Evolutionary conservation across 1,140 invertebrate genomes (phyloP), one percentile per base, ranked within the genome.

Genomic region (Brachionus sp.): DNA sequence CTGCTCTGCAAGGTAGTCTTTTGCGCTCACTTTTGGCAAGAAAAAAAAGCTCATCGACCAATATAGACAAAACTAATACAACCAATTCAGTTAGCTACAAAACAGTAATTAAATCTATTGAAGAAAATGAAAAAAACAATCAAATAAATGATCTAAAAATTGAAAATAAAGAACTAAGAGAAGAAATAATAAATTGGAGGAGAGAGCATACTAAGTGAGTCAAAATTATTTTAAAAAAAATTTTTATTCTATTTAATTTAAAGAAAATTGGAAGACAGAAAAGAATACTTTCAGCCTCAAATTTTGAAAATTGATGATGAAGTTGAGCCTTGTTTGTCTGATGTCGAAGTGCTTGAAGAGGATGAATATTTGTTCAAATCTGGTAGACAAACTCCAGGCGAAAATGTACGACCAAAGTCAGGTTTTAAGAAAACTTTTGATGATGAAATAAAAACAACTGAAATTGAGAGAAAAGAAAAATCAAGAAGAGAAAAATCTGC

Each of bases 1-100:
- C 70, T n/a, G 87, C 89, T 2, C 86, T 89, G 3, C 89, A 88
- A 86, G 88, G 88, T 7, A 89, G 89, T 85, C 86, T 87, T 50
- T 86, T 87, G 7, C 86, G 86, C 85, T 87, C 88, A 16, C 85
- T 89, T 39, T 75, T 85, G 77, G 82, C 86, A 70, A 66, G 86
- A 84, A 83, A 85, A 82, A 84, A 86, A 84, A 84, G 83, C 64
- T 85, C 83, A 70, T 83, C 7, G 2, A 16, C 35, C 33, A 33
- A 4, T 37, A 19, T 23, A n/a, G 44, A 33, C 25, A 25, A 78
- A 9, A 5, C 33, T 5, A 12, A 35, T 9, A 9, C 53, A 16
- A 62, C 37, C 16, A 35, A 78, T 5, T 25, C 16, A 12, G 50
- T 37, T 6, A 75, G 33, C 33, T 75, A 75, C 44, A 75, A 75